Evolutionary conservation across 2,888 invertebrate species (phyloP).

Genomic region (Agrilus biguttatus): DNA sequence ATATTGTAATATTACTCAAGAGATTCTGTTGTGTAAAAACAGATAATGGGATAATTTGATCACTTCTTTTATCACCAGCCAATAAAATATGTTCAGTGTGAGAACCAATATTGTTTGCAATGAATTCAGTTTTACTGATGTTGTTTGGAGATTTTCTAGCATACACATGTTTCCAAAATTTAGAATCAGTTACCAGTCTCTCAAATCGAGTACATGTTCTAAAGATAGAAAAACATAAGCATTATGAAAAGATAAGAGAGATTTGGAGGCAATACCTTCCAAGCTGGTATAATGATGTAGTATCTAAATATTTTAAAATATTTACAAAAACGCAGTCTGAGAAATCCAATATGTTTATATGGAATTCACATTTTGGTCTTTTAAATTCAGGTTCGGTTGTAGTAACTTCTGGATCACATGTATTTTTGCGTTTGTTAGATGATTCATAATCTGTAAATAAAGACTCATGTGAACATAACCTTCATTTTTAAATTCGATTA

Average conservation of each 20-base stretch:
- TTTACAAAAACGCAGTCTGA: constrained; percentile 21
- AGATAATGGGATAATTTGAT: constrained; percentile 5
- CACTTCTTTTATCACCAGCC: constrained; percentile 5
- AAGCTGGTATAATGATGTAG: constrained; percentile 20
- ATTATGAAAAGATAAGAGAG: background rate
- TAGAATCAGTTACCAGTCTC: constrained; percentile 18
- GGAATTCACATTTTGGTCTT: background rate
- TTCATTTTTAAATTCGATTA: too few relatives aligned
- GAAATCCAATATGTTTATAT: constrained; percentile 10
- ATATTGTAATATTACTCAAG: constrained; percentile 17
- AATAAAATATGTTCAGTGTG: constrained; percentile 13
- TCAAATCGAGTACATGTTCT: constrained; percentile 19
- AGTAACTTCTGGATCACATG: too few relatives aligned
- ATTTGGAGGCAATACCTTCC: constrained; percentile 16
- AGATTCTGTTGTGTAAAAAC: constrained; percentile 3
- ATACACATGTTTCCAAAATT: constrained; percentile 23
- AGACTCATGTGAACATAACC: too few relatives aligned
- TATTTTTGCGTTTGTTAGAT: too few relatives aligned
- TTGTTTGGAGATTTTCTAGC: constrained; percentile 18
- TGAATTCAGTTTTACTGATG: constrained; percentile 19
- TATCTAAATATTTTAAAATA: constrained; percentile 21
- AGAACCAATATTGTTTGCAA: constrained; percentile 16
- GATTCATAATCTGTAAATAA: too few relatives aligned
- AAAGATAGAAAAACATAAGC: constrained; percentile 5
- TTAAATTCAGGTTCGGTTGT: background rate